Evolutionary conservation across 2,888 invertebrate genomes (phyloP), one percentile per base, ranked within the genome.

Genomic region (Leptopilina myrica): DNA sequence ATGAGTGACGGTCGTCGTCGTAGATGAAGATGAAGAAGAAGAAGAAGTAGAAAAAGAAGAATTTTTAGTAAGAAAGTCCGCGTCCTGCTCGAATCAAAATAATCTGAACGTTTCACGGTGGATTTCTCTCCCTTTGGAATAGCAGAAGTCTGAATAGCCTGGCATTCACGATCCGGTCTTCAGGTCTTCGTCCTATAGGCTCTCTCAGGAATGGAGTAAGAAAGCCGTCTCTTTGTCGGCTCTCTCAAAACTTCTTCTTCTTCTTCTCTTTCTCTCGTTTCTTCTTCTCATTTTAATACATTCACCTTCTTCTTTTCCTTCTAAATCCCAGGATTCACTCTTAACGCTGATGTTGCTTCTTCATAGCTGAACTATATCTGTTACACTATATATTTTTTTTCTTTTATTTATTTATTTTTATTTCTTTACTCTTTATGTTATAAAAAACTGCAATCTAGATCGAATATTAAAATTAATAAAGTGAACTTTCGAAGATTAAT

Each of bases 171-270:
- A 81, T 84, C 81, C 81, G 83, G 81, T 82, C 83, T 79, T 82
- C 79, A 77, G 81, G 83, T 82, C 82, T 84, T 84, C 82, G 83
- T 84, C 82, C 82, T 81, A 43, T 43, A 43, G 81, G 80, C 82
- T 82, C 81, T 81, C 49, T 49, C 49, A 49, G 76, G 81, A 80
- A 81, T 78, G 83, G 81, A 82, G 84, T 82, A 87, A 87, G 88
- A 87, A 86, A 86, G 87, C 83, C 85, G 84, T 83, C 86, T 87
- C 87, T 88, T 87, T 88, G 87, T 87, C 87, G 87, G 87, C 86
- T 86, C 83, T 80, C 40, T 49, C 12, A 49, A 69, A 76, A 20
- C 20, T 20, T 20, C 78, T 43, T 43, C 43, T 43, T 43, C 66
- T 84, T 83, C 62, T 43, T 43, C 49, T 49, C 49, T 49, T 49